phyloP scores from a whole-genome alignment of 2,113 vertebrate genomes.

The Macquaria australasica region DNA sequence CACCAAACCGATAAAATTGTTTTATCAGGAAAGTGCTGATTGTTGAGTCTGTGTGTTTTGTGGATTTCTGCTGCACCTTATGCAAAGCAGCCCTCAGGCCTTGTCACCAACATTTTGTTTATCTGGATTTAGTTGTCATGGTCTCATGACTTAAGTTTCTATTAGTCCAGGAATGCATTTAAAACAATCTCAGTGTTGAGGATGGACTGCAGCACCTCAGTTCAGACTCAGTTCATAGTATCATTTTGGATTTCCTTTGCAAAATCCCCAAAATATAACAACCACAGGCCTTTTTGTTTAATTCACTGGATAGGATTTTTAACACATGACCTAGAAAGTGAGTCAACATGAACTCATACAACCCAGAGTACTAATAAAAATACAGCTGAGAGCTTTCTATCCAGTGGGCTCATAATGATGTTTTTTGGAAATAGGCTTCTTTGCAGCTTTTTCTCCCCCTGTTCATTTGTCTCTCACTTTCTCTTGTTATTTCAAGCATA shows the following conservation, averaged over 20 bases:
- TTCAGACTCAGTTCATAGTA: background rate
- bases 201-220: background rate
- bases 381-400: background rate
- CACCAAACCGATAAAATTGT: constrained; percentile 26
- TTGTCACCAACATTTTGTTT: constrained; percentile 22
- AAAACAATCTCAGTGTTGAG: constrained; percentile 25
- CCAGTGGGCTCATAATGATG: background rate
- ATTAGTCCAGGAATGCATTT: constrained; percentile 32
- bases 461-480: background rate
- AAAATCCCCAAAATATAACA: background rate
- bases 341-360: background rate
- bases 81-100: constrained; percentile 40
- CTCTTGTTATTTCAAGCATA: constrained; percentile 5
- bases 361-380: background rate
- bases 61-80: constrained; percentile 3
- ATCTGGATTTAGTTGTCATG: constrained; percentile 28
- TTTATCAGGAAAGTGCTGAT: constrained; percentile 5
- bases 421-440: background rate
- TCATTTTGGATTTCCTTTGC: background rate
- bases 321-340: constrained; percentile 9
- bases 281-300: background rate
- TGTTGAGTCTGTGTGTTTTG: constrained; percentile 2
- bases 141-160: constrained; percentile 52
- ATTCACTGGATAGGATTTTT: background rate
- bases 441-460: background rate